Conservation (phyloP, 2,113 vertebrate genomes). For the Muntiacus muntjak region DNA sequence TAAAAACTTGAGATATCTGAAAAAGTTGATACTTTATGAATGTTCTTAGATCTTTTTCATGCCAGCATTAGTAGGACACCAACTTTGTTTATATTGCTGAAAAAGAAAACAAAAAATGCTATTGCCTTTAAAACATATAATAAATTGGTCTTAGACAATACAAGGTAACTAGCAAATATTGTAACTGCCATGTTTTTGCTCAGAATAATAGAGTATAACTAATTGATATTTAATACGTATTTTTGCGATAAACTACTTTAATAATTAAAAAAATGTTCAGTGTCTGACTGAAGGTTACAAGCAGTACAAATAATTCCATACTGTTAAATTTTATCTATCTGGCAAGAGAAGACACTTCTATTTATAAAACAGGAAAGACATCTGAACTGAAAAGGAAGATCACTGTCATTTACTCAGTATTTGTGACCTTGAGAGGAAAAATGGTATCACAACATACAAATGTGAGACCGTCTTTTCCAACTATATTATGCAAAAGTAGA, state of each 20-base stretch:
- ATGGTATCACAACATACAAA: background rate
- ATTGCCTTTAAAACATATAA: background rate
- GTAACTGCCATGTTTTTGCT: background rate
- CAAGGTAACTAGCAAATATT: background rate
- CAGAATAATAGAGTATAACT: background rate
- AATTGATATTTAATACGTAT: background rate
- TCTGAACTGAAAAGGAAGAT: background rate
- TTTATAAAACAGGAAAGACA: slow-evolving; percentile 38
- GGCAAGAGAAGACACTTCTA: background rate
- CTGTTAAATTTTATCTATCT: slow-evolving; percentile 20
- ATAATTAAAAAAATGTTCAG: slow-evolving; percentile 4
- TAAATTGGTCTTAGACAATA: background rate
- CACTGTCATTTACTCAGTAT: background rate
- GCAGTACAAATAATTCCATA: background rate
- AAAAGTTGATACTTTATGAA: background rate
- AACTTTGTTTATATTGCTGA: slow-evolving; percentile 2
- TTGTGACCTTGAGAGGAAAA: background rate
- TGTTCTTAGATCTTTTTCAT: background rate
- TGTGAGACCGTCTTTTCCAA: background rate
- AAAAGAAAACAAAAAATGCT: background rate
- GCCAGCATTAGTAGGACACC: background rate
- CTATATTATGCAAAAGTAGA: background rate
- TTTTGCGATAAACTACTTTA: background rate
- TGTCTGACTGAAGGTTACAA: background rate
- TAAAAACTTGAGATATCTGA: background rate